Evolutionary conservation across 2,888 invertebrate species (phyloP).

Genomic region (Meliscaeva auricollis): DNA sequence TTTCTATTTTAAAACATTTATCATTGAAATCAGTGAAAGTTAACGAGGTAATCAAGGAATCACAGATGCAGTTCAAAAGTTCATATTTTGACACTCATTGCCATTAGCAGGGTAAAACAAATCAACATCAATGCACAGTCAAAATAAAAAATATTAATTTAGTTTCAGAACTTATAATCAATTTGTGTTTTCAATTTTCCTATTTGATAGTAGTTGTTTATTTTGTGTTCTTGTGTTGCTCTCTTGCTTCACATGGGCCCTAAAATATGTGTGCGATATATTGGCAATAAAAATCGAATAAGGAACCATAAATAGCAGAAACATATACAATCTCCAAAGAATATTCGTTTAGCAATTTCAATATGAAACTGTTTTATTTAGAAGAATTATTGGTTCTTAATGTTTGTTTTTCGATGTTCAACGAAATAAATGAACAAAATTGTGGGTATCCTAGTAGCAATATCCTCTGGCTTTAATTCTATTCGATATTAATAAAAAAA

Average conservation of each 20-base stretch:
- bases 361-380: conserved; percentile 62
- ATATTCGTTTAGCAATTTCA: conserved; percentile 61
- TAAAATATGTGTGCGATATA: conserved; percentile 30
- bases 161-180: no score
- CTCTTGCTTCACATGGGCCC: conserved; percentile 21
- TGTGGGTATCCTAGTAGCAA: background rate
- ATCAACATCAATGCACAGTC: no score
- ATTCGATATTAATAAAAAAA: background rate
- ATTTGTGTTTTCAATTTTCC: conserved; percentile 73
- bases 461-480: background rate
- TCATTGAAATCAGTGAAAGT: no score
- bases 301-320: conserved; percentile 72
- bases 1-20: no score
- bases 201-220: conserved; percentile 58
- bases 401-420: conserved; percentile 6
- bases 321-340: conserved; percentile 48
- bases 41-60: no score
- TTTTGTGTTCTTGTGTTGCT: conserved; percentile 17
- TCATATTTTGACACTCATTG: no score
- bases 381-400: conserved; percentile 48
- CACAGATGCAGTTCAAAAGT: no score
- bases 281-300: conserved; percentile 68
- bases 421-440: background rate
- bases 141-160: no score
- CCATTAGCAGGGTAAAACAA: no score